Percentiles rank a stretch among this genome's conserved stretches.
These are phyloP conservation scores for Callyntrura guangdongensis DNA, from an alignment of 2,888 invertebrate genomes.

Conservation along the genomic window DNA sequence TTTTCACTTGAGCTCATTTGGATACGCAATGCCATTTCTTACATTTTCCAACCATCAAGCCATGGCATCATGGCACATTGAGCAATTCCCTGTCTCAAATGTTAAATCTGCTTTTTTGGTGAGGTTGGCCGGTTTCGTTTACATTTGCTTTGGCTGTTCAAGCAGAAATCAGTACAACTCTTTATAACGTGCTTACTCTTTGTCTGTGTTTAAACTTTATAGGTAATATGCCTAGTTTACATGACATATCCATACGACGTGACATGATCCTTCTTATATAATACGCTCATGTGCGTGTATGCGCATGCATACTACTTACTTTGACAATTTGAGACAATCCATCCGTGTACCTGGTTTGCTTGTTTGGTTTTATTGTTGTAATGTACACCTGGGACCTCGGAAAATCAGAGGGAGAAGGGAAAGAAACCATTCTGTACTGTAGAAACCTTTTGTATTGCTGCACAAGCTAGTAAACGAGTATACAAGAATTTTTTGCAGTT, in stretches of 20 bases:
- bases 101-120: conserved; percentile 66
- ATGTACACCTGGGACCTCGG: conserved; percentile 75
- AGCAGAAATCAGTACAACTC: conserved; percentile 70
- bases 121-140: conserved; percentile 68
- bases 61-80: conserved; percentile 75
- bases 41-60: conserved; percentile 43
- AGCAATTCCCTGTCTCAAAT: conserved; percentile 66
- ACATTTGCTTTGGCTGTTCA: conserved; percentile 67
- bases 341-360: conserved; percentile 60
- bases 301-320: conserved; percentile 45
- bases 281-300: conserved; percentile 55
- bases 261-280: conserved; percentile 66
- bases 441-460: conserved; percentile 62
- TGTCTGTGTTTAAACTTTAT: conserved; percentile 20
- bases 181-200: conserved; percentile 41
- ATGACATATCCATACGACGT: conserved; percentile 56
- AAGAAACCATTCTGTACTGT: conserved; percentile 64
- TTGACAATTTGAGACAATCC: conserved; percentile 67
- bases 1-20: conserved; percentile 75
- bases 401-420: conserved; percentile 17
- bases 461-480: conserved; percentile 55
- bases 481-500: conserved; percentile 67
- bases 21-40: conserved; percentile 67
- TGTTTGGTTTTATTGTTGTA: conserved; percentile 68
- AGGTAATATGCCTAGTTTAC: conserved; percentile 33